Evolutionary conservation across 2,113 vertebrate genomes (phyloP).

Genomic region (Myrmecophaga tridactyla): DNA sequence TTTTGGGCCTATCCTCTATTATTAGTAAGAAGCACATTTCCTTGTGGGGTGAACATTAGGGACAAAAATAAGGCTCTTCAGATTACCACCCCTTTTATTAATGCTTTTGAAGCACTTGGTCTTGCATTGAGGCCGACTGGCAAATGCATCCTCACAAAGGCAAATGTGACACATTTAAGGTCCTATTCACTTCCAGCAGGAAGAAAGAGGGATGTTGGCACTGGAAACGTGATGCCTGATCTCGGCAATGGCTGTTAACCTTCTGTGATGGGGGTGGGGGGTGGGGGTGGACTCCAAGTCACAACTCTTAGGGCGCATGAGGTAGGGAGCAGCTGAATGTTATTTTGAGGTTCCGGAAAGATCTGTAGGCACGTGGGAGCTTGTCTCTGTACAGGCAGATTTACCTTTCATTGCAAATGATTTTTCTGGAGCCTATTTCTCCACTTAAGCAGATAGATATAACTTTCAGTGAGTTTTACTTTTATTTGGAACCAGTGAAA

Average conservation of each 20-base stretch:
- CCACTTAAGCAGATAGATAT: slow-evolving; percentile 19
- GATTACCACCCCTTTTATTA: slow-evolving; percentile 75
- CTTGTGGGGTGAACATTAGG: slow-evolving; percentile 81
- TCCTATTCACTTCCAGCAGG: slow-evolving; percentile 72
- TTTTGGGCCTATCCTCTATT: slow-evolving; percentile 81
- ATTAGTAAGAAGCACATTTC: slow-evolving; percentile 84
- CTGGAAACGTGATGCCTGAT: slow-evolving; percentile 50
- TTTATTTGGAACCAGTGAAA: slow-evolving; percentile 64
- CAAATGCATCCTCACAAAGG: slow-evolving; percentile 72
- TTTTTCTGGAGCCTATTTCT: slow-evolving; percentile 37
- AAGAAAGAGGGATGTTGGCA: slow-evolving; percentile 64
- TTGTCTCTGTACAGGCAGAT: not conserved
- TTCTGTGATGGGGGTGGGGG: slow-evolving; percentile 50
- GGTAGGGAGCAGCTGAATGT: slow-evolving; percentile 43
- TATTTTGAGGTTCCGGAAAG: slow-evolving; percentile 63
- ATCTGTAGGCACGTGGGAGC: slow-evolving; percentile 22
- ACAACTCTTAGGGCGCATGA: slow-evolving; percentile 25
- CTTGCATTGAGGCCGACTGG: slow-evolving; percentile 75
- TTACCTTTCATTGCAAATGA: slow-evolving; percentile 60
- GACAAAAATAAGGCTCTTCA: slow-evolving; percentile 83
- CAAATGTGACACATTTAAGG: slow-evolving; percentile 69
- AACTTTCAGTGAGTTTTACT: slow-evolving; percentile 53
- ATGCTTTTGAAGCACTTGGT: slow-evolving; percentile 72
- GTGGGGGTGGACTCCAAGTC: too few relatives aligned
- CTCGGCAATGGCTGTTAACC: slow-evolving; percentile 63